These are phyloP conservation scores for Paelopatides confundens DNA, from an alignment of 53 echinoderm and acorn worm species.

Conservation along the genomic window DNA sequence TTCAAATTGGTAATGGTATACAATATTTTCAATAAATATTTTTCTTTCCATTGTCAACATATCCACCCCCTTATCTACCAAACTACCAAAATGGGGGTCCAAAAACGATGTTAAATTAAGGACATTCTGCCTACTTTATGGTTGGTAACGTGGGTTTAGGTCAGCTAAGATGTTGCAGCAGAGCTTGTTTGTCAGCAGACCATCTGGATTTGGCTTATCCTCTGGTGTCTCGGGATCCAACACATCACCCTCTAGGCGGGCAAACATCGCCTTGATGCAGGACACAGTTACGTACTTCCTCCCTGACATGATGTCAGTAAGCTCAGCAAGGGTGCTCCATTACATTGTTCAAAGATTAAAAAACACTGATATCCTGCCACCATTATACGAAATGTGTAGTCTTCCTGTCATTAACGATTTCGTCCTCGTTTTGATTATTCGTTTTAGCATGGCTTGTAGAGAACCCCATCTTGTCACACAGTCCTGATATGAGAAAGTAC, in stretches of 20 bases:
- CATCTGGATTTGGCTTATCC: neutral
- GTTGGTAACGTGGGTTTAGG: neutral
- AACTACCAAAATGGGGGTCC: constrained; percentile 62
- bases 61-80: no score
- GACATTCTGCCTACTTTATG: neutral
- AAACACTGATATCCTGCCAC: constrained; percentile 40
- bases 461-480: constrained; percentile 55
- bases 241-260: neutral
- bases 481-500: neutral
- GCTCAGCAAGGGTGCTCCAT: constrained; percentile 44
- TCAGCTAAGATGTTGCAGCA: constrained; percentile 7
- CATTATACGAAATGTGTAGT: neutral
- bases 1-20: no score
- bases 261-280: neutral
- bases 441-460: constrained; percentile 40
- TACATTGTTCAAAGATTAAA: constrained; percentile 17
- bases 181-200: neutral
- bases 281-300: constrained; percentile 49
- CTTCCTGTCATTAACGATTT: constrained; percentile 20
- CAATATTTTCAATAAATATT: no score
- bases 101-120: constrained; percentile 31
- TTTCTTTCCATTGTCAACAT: no score
- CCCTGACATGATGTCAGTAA: constrained; percentile 60
- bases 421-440: constrained; percentile 8
- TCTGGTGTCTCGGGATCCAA: neutral